Base-by-base conservation (phyloP, 2,113 vertebrate species). In the Lagopus muta region DNA sequence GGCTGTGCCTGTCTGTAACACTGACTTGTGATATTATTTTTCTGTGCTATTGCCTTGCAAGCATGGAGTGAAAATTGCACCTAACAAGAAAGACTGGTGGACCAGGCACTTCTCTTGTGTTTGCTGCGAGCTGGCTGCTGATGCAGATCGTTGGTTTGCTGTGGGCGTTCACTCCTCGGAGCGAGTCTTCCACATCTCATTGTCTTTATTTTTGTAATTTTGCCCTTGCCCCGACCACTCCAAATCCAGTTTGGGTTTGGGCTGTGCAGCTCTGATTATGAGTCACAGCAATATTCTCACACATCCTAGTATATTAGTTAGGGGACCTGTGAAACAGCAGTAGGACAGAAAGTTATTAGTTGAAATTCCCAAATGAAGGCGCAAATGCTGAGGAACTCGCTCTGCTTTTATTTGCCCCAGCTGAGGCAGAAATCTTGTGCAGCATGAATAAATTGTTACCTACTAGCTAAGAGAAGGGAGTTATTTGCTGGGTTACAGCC, bases 321-420 rank as follows among this genome's bases (percentile, higher is more conserved):
- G 80, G 93, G 90, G 90, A 92, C 73, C 74, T 84, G 80, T 75
- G 90, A 93, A 90, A 81, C 89, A 94, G 80, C 94, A 86, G 91
- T 82, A 94, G 76, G 92, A 85, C 88, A 42, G 60, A 47, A 64
- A 72, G 24, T 94, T 94, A 90, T 93, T 95, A 94, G 94, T 8
- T 95, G 86, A 88, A 94, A 95, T 95, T 93, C 95, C 86, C 94
- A 92, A 85, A 91, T 87, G 91, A 92, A 62, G 80, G 48, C 54
- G 36, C 88, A 88, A 97, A 94, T 0, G 1, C 79, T 86, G 88
- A 52, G 91, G 88, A 91, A 72, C 3, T 48, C 48, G 18, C 42
- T 69, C 43, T 88, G 88, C 24, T 93, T 83, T 84, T 65, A 69
- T 69, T 72, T 5, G 3, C 47, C 32, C 47, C 27, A 34, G 13